Conservation (phyloP, 2,113 vertebrate genomes). For the Hepsetus odoe region DNA sequence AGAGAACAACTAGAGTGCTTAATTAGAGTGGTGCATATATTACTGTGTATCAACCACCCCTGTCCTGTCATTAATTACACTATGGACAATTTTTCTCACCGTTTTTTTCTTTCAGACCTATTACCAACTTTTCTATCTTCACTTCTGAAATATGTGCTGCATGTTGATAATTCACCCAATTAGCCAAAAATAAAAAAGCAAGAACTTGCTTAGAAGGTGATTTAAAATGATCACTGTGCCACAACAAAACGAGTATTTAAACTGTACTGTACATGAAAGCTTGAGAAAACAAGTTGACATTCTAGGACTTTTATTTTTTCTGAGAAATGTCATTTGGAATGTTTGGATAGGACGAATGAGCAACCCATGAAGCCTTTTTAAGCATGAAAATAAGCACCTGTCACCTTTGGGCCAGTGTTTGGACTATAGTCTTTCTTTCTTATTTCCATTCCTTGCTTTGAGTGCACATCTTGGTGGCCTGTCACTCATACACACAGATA, state of each 20-base stretch:
- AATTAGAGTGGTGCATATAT: slow-evolving; percentile 74
- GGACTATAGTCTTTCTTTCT: slow-evolving; percentile 20
- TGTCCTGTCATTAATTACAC: slow-evolving; percentile 68
- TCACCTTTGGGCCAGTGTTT: slow-evolving; percentile 29
- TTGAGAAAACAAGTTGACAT: neutral
- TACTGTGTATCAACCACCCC: slow-evolving; percentile 63
- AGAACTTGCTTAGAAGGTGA: slow-evolving; percentile 19
- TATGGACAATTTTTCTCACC: slow-evolving; percentile 55
- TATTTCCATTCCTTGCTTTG: neutral
- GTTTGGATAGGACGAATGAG: neutral
- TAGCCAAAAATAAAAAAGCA: slow-evolving; percentile 52
- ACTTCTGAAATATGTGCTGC: slow-evolving; percentile 54
- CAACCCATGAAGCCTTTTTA: neutral
- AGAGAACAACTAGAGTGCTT: slow-evolving; percentile 65
- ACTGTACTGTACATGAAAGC: too few relatives aligned
- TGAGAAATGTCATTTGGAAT: neutral
- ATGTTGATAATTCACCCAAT: slow-evolving; percentile 63
- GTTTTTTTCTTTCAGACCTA: slow-evolving; percentile 45
- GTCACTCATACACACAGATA: neutral
- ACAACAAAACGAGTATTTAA: neutral
- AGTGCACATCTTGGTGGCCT: slow-evolving; percentile 29
- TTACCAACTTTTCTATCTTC: slow-evolving; percentile 71
- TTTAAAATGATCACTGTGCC: neutral
- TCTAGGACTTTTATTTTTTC: neutral
- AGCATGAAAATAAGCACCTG: neutral